Evolutionary conservation across 2,797 vertebrate genomes (phyloP).

Genomic region (Pseudochirops cupreus): DNA sequence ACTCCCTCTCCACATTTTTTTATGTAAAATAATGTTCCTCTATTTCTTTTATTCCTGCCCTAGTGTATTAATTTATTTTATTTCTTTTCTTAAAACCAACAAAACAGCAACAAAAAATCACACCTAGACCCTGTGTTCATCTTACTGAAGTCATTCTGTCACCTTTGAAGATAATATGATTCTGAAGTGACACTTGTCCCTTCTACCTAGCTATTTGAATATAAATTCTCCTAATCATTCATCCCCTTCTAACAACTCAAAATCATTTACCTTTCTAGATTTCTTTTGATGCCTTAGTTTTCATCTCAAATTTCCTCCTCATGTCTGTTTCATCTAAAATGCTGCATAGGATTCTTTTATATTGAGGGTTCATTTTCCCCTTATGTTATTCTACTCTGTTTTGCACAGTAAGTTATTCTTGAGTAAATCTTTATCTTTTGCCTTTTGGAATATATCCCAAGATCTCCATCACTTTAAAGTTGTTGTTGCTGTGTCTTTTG

Average conservation of each 20-base stretch:
- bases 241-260: neutral
- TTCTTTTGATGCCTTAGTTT: neutral
- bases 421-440: neutral
- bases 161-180: neutral
- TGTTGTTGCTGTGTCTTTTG: neutral
- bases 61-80: neutral
- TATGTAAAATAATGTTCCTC: neutral
- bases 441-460: neutral
- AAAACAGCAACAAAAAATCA: neutral
- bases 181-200: neutral
- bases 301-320: neutral
- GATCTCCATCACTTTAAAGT: neutral
- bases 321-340: neutral
- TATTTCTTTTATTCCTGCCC: neutral
- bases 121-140: neutral
- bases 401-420: neutral
- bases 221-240: neutral
- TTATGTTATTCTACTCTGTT: neutral
- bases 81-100: neutral
- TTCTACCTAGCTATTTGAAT: neutral
- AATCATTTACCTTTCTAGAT: neutral
- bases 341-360: neutral
- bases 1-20: neutral
- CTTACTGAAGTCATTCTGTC: neutral
- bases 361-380: neutral